phyloP scores from a whole-genome alignment of 2,797 vertebrate genomes.

The Clarias fuscus region DNA sequence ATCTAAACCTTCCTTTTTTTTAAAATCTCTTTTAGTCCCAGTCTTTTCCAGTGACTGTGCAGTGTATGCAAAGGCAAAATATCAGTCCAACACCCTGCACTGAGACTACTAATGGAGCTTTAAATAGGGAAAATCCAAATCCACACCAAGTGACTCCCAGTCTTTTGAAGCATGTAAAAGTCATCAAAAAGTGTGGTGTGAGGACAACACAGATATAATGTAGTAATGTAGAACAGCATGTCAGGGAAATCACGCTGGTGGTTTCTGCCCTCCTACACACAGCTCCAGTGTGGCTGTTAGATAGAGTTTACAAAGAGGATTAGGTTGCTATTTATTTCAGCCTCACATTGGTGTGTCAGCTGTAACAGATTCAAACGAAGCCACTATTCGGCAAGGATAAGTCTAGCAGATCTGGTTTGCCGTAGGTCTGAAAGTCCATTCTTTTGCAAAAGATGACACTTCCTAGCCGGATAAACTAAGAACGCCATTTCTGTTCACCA shows the following conservation, averaged over 20 bases:
- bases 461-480: not conserved
- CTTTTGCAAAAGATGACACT: not conserved
- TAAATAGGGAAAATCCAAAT: constrained; percentile 20
- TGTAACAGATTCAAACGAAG: constrained; percentile 22
- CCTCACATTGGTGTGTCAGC: constrained; percentile 22
- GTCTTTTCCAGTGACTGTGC: constrained; percentile 21
- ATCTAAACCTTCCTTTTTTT: constrained; percentile 23
- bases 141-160: constrained; percentile 4
- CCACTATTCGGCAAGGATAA: constrained; percentile 2
- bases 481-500: not conserved
- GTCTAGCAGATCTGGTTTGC: not conserved
- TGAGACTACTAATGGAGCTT: constrained; percentile 6
- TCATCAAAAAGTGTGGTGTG: not conserved
- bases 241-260: not conserved
- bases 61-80: constrained; percentile 45
- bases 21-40: constrained; percentile 29
- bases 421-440: not conserved
- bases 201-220: not conserved
- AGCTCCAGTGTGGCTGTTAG: constrained; percentile 7
- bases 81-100: not conserved
- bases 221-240: not conserved
- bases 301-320: constrained; percentile 3
- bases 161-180: constrained; percentile 13
- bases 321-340: constrained; percentile 39
- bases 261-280: not conserved